phyloP scores from a whole-genome alignment of 2,113 vertebrate genomes.

The Astatotilapia flaviijosephi region DNA sequence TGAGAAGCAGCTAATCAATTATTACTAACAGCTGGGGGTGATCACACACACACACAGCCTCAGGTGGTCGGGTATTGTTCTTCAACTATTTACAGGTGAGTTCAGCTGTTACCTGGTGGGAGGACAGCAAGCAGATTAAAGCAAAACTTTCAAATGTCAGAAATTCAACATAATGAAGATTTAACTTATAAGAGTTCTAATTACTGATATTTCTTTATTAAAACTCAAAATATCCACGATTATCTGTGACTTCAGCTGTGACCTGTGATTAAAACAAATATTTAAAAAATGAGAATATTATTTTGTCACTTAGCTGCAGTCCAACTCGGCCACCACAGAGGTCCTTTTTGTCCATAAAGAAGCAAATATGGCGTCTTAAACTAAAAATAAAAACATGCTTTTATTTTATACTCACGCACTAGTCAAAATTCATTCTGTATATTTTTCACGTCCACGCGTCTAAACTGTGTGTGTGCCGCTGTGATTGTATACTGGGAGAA shows the following conservation, averaged over 20 bases:
- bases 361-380: not conserved
- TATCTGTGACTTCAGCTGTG: not conserved
- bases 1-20: not conserved
- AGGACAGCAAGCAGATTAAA: not conserved
- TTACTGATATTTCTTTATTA: not conserved
- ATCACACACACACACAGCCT: not conserved
- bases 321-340: not conserved
- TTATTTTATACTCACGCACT: not conserved
- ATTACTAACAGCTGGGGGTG: not conserved
- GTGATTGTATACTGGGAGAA: fast-evolving
- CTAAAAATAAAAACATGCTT: not conserved
- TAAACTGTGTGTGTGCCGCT: not conserved
- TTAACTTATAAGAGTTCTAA: not conserved
- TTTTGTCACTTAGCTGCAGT: not conserved
- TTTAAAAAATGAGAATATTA: not conserved
- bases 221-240: not conserved
- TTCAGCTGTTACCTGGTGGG: not conserved
- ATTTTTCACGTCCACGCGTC: not conserved
- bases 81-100: not conserved
- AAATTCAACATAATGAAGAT: not conserved
- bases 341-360: not conserved
- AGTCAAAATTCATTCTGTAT: not conserved
- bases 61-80: not conserved
- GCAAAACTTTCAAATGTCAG: fast-evolving
- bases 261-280: not conserved